Evolutionary conservation across 1,140 invertebrate genomes (phyloP).

Genomic region (Drosophila neocordata): DNA sequence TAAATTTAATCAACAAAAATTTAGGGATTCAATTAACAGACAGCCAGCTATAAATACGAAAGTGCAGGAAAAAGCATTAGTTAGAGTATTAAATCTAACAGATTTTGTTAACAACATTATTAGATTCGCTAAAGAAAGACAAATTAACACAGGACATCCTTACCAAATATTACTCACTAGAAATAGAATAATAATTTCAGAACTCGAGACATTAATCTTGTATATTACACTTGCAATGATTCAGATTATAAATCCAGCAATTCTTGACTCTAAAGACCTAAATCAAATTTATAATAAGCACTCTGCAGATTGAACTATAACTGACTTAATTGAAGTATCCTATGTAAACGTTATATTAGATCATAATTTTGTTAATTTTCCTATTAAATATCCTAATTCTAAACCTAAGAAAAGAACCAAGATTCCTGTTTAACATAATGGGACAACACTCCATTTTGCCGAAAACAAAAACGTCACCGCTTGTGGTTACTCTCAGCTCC

Average conservation of each 20-base stretch:
- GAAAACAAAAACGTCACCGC: too few species aligned
- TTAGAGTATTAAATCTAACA: not conserved
- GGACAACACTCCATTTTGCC: too few species aligned
- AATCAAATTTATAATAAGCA: too few species aligned
- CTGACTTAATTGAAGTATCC: too few species aligned
- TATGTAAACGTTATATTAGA: not conserved
- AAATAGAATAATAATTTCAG: constrained; percentile 27
- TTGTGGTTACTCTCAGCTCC: too few species aligned
- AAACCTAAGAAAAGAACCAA: too few species aligned
- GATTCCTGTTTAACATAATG: too few species aligned
- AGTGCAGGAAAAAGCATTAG: constrained; percentile 11
- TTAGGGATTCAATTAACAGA: constrained; percentile 8
- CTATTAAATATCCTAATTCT: constrained; percentile 3
- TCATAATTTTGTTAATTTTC: constrained; percentile 7
- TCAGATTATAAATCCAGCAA: constrained; percentile 11
- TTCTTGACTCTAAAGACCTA: too few species aligned
- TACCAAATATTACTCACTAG: constrained; percentile 18
- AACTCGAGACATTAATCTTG: constrained; percentile 2
- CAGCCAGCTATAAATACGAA: constrained; percentile 13
- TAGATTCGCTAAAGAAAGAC: not conserved
- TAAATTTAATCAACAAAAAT: constrained; percentile 13
- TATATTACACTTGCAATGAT: too few species aligned
- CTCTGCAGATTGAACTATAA: too few species aligned
- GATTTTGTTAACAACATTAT: constrained; percentile 1
- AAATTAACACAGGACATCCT: constrained; percentile 22